Base-by-base conservation (phyloP, 1,140 invertebrate genomes). In the Euschistus heros region DNA sequence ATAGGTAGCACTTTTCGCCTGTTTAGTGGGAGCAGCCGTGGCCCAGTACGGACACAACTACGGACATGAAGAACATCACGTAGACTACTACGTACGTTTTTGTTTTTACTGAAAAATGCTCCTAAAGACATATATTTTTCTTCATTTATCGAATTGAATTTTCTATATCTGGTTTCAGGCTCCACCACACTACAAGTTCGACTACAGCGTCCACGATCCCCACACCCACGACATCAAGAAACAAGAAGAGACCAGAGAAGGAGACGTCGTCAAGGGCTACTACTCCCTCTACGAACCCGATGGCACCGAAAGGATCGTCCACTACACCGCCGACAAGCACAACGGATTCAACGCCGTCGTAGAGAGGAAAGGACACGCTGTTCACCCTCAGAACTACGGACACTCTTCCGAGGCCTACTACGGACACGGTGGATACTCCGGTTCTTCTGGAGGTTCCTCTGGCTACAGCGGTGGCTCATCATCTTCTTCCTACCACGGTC, bases 131-230 rank as follows among this genome's bases (percentile, higher is more conserved):
- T 7, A 20, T 24, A 57, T 57, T 22, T 20, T 8, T 24, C 20
- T 8, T 24, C 13, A n/a, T 6, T 2, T 3, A 57, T 24, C 6
- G 3, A 17, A 26, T 44, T 63, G n/a, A n/a, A n/a, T n/a, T n/a
- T n/a, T n/a, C n/a, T n/a, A n/a, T n/a, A n/a, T n/a, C n/a, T n/a
- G n/a, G 14, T 61, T 61, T 14, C 65, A 68, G 67, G 73, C 66
- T 17, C 68, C 72, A 54, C 72, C 74, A 24, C 74, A 76, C 14
- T 82, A 82, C 70, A 73, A 75, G 50, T 82, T 76, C 71, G 78
- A 78, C 63, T 82, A 83, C 71, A 76, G 75, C 17, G 80, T 82
- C 2, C 75, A 77, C 66, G 80, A 81, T 64, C 75, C 76, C 6
- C 71, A 76, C 37, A 80, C 78, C 1, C 76, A 76, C 46, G 80